Conservation (phyloP, 2,113 vertebrate genomes). For the Aix galericulata region DNA sequence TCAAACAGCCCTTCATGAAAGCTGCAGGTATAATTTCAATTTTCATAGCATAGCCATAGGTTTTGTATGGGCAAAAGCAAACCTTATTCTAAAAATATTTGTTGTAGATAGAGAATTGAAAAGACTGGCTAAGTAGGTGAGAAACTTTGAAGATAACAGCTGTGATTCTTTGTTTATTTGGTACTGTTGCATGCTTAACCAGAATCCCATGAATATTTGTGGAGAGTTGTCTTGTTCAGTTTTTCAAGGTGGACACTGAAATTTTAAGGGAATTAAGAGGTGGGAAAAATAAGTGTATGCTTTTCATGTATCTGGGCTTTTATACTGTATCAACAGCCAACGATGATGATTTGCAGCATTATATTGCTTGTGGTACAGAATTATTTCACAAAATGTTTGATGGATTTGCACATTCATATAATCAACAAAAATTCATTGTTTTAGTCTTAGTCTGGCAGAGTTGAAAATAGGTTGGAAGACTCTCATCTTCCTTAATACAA, state of each 20-base stretch:
- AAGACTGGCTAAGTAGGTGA: not conserved
- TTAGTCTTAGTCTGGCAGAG: not conserved
- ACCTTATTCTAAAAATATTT: not conserved
- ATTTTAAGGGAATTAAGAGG: not conserved
- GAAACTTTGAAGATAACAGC: not conserved
- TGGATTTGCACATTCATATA: not conserved
- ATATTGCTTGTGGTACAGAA: not conserved
- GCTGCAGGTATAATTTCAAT: not conserved
- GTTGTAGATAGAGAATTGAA: not conserved
- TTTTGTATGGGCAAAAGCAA: not conserved
- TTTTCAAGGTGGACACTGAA: not conserved
- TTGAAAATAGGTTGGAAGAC: not conserved
- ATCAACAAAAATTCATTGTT: not conserved
- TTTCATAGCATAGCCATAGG: not conserved
- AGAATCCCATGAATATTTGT: not conserved
- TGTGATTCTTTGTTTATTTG: not conserved
- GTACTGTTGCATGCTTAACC: not conserved
- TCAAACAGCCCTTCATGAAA: not conserved
- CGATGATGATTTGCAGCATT: not conserved
- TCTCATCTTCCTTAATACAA: not conserved
- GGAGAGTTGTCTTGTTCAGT: not conserved
- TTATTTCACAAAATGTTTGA: not conserved
- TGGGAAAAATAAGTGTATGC: not conserved
- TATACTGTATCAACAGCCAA: not conserved
- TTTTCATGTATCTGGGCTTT: not conserved